Percentiles rank a stretch among this genome's conserved stretches.
These are phyloP conservation scores for Tanaodytes sp. DNA, from an alignment of 2,888 invertebrate species.

Conservation along the genomic window DNA sequence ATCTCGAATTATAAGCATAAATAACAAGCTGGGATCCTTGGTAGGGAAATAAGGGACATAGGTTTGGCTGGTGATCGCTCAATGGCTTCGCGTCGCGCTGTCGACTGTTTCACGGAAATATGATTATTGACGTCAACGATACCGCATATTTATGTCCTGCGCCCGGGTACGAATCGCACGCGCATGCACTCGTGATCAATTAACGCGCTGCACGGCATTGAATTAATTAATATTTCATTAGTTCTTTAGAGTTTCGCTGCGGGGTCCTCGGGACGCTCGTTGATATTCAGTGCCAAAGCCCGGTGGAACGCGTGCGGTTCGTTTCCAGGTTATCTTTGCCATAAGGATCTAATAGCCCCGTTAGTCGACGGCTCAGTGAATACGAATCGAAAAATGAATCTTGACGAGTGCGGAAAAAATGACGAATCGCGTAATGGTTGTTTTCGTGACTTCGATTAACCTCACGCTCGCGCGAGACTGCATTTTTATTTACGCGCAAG, in stretches of 20 bases:
- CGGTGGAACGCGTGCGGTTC: conserved; percentile 53
- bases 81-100: not conserved
- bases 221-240: conserved; percentile 68
- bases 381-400: conserved; percentile 42
- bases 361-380: conserved; percentile 43
- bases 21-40: conserved; percentile 22
- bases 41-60: not conserved
- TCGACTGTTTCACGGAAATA: conserved; percentile 24
- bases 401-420: no score
- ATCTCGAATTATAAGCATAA: conserved; percentile 48
- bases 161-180: conserved; percentile 17
- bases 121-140: conserved; percentile 50
- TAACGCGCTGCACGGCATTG: conserved; percentile 57
- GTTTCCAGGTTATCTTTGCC: conserved; percentile 51
- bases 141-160: conserved; percentile 50
- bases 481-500: conserved; percentile 49
- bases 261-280: conserved; percentile 49
- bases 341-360: conserved; percentile 44
- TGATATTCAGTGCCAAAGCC: conserved; percentile 50
- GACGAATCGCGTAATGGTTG: conserved; percentile 54
- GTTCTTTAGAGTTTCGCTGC: conserved; percentile 58
- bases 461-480: conserved; percentile 31
- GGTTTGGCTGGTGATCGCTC: not conserved
- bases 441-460: conserved; percentile 52
- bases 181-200: conserved; percentile 54